phyloP scores from a whole-genome alignment of 1,140 invertebrate species.

The Zaprionus tsacasi region DNA sequence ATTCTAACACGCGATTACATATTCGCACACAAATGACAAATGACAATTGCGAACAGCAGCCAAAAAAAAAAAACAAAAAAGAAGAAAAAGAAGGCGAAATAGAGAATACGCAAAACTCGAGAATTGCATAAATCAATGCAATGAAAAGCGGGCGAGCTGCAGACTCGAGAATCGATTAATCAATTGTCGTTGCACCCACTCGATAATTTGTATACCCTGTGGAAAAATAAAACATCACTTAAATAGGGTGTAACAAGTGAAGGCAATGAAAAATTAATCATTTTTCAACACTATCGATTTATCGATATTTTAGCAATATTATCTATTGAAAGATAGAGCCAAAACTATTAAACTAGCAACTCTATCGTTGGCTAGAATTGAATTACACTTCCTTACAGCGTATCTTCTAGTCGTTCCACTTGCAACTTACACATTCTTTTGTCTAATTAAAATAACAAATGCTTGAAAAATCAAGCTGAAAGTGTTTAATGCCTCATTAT shows the following conservation, averaged over 20 bases:
- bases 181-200: constrained; percentile 61
- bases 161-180: constrained; percentile 55
- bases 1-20: constrained; percentile 64
- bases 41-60: constrained; percentile 36
- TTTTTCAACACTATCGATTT: too few species aligned
- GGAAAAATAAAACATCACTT: not conserved
- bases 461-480: constrained; percentile 47
- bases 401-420: not conserved
- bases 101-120: not conserved
- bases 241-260: not conserved
- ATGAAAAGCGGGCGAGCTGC: constrained; percentile 18
- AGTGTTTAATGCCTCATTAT: constrained; percentile 58
- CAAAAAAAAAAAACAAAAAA: not conserved
- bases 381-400: not conserved
- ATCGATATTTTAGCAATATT: too few species aligned
- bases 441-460: constrained; percentile 54
- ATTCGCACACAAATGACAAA: constrained; percentile 28
- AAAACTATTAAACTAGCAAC: too few species aligned
- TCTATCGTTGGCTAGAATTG: not conserved
- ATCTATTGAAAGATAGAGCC: too few species aligned
- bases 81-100: constrained; percentile 9
- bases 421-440: constrained; percentile 22
- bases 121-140: constrained; percentile 43
- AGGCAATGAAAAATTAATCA: too few species aligned
- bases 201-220: constrained; percentile 14